Conservation (phyloP, 2,113 vertebrate genomes). For the Urocynchramus pylzowi region DNA sequence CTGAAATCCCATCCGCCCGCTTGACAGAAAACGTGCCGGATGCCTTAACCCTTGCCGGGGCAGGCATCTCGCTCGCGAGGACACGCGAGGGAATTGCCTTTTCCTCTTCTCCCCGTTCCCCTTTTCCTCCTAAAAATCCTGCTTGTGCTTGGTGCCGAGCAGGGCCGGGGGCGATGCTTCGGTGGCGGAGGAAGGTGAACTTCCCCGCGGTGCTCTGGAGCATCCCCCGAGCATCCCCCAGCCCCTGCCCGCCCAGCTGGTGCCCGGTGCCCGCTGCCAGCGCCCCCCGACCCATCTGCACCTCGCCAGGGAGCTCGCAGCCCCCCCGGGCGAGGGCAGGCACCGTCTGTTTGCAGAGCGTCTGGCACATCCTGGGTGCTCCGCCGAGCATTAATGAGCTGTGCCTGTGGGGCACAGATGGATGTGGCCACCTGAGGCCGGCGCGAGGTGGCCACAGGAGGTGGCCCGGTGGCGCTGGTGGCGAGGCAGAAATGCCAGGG, state of each 20-base stretch:
- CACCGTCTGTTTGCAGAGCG: constrained; percentile 1
- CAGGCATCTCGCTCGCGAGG: not conserved
- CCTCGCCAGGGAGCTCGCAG: not conserved
- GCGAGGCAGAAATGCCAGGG: not conserved
- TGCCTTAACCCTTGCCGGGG: constrained; percentile 32
- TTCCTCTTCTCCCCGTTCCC: not conserved
- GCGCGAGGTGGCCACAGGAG: not conserved
- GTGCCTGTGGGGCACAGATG: not conserved
- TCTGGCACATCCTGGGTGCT: constrained; percentile 49
- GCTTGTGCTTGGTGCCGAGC: not conserved
- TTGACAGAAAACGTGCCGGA: not conserved
- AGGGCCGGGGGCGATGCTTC: not conserved
- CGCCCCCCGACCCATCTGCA: not conserved
- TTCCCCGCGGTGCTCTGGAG: accelerated
- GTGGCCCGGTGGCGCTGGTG: not conserved
- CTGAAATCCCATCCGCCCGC: constrained; percentile 36
- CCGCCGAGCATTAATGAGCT: not conserved
- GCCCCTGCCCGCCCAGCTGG: not conserved
- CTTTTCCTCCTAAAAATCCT: not conserved
- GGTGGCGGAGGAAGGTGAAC: not conserved
- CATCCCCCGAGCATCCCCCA: not conserved
- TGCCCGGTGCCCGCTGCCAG: not conserved
- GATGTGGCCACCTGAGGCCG: not conserved
- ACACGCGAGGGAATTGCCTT: not conserved
- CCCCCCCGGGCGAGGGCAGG: not conserved